phyloP scores from a whole-genome alignment of 1,140 invertebrate species.

The Papilio dardanus region DNA sequence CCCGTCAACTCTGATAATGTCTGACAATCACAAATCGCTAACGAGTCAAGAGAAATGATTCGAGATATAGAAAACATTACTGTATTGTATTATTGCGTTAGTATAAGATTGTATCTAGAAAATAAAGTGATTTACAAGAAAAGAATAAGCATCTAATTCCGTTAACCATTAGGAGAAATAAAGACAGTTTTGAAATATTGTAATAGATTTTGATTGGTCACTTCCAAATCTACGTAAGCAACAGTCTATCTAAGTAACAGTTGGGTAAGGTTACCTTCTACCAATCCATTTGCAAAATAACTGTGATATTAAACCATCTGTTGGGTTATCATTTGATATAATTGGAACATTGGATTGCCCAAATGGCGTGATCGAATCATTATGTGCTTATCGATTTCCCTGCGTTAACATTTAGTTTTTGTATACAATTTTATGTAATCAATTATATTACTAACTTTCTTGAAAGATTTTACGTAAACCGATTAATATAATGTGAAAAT shows the following conservation, averaged over 20 bases:
- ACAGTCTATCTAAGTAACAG: no score
- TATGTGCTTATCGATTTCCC: background rate
- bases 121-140: background rate
- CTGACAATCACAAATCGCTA: constrained; percentile 14
- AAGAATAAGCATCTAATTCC: background rate
- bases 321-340: no score
- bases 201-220: background rate
- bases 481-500: constrained; percentile 7
- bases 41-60: background rate
- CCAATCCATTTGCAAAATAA: background rate
- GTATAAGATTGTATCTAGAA: background rate
- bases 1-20: constrained; percentile 12
- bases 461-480: background rate
- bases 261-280: background rate
- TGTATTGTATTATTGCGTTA: background rate
- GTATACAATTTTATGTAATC: background rate
- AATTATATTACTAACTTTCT: background rate
- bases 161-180: background rate
- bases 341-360: background rate
- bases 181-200: background rate
- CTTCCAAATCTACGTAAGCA: no score
- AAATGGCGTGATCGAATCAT: background rate
- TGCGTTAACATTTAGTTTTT: background rate
- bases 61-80: background rate
- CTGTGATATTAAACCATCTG: background rate